Percentiles rank a stretch among this genome's conserved stretches.
Evolutionary conservation across 1,140 invertebrate species (phyloP).

Genomic region (Drosophila tani): DNA sequence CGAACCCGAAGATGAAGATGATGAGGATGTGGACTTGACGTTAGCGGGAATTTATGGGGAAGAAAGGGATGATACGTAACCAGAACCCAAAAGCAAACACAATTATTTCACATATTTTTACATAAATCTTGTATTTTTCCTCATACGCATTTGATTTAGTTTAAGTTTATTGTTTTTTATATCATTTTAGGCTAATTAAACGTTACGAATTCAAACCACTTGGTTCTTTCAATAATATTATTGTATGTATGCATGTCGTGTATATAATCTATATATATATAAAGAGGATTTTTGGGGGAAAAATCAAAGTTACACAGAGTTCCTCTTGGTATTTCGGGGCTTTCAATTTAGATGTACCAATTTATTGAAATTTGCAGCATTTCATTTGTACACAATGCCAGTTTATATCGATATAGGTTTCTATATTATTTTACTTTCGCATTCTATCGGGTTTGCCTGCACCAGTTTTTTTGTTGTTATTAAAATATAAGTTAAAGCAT

Average conservation of each 20-base stretch:
- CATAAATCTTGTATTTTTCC: constrained; percentile 45
- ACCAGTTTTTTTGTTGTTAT: constrained; percentile 64
- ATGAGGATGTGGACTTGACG: neutral
- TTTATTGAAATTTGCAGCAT: constrained; percentile 3
- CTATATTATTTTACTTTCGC: constrained; percentile 24
- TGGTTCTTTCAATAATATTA: constrained; percentile 22
- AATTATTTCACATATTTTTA: constrained; percentile 30
- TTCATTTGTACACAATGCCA: constrained; percentile 47
- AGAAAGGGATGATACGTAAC: too few relatives aligned
- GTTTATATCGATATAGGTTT: constrained; percentile 30
- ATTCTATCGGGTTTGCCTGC: constrained; percentile 64
- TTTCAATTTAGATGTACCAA: constrained; percentile 42
- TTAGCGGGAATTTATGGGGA: neutral
- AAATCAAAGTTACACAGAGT: constrained; percentile 38
- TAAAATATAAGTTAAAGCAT: constrained; percentile 50
- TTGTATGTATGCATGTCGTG: constrained; percentile 1
- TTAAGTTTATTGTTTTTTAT: constrained; percentile 7
- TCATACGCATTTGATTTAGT: constrained; percentile 46
- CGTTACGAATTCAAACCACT: constrained; percentile 51
- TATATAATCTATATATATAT: constrained; percentile 22
- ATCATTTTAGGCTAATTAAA: constrained; percentile 72
- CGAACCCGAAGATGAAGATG: neutral
- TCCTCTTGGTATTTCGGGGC: neutral
- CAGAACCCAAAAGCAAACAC: constrained; percentile 1
- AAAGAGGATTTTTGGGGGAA: neutral